phyloP scores from a whole-genome alignment of 2,113 vertebrate genomes.

The Stigmatopora argus region DNA sequence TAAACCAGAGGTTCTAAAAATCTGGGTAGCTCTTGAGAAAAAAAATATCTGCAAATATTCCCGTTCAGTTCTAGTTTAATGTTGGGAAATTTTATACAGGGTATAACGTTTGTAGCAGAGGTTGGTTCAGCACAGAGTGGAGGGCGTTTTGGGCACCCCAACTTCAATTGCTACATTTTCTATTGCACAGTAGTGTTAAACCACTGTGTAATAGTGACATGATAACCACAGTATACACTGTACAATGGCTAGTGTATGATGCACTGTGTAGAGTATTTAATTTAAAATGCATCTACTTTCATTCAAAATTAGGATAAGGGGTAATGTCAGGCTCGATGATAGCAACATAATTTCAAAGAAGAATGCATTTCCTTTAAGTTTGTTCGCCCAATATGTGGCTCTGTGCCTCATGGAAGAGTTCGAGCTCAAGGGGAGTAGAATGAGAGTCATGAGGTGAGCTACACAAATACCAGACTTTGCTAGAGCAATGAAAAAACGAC shows the following conservation, averaged over 20 bases:
- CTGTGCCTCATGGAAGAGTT: slow-evolving; percentile 18
- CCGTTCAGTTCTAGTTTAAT: too few species aligned
- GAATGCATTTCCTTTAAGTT: background rate
- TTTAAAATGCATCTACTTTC: background rate
- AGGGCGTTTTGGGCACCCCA: too few species aligned
- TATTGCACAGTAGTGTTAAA: background rate
- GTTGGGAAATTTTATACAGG: too few species aligned
- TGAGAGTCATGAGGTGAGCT: slow-evolving; percentile 12
- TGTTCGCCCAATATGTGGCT: slow-evolving; percentile 6
- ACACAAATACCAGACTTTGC: slow-evolving; percentile 23
- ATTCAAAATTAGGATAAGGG: too few species aligned
- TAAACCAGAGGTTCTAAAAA: too few species aligned
- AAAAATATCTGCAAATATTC: too few species aligned
- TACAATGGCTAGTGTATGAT: too few species aligned
- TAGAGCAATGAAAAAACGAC: slow-evolving; percentile 27
- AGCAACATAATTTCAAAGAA: background rate
- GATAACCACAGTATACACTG: background rate
- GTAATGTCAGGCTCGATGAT: too few species aligned
- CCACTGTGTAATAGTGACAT: background rate
- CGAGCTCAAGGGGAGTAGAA: slow-evolving; percentile 8
- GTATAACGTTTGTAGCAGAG: too few species aligned
- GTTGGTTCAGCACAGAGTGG: too few species aligned
- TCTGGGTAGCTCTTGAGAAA: too few species aligned
- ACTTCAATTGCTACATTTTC: background rate
- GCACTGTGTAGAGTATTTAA: too few species aligned